These are phyloP conservation scores for Linnaemya vulpina DNA, from an alignment of 2,888 invertebrate species.

Conservation along the genomic window DNA sequence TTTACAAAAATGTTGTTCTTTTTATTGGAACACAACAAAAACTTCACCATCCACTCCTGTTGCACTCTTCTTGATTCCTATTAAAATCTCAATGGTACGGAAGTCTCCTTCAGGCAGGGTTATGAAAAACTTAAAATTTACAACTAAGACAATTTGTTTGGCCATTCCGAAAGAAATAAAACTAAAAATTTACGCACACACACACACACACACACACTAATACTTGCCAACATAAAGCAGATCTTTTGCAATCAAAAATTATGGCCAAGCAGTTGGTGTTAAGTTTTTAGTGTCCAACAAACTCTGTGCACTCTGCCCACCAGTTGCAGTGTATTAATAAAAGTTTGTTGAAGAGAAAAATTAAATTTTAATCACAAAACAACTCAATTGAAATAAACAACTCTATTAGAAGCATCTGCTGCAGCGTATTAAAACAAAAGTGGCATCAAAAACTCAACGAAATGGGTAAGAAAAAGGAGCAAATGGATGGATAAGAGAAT, in stretches of 20 bases:
- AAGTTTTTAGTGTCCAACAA: constrained; percentile 20
- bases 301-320: neutral
- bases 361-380: constrained; percentile 61
- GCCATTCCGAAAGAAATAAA: constrained; percentile 7
- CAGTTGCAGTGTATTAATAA: constrained; percentile 46
- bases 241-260: constrained; percentile 35
- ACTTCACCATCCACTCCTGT: too few relatives aligned
- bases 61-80: neutral
- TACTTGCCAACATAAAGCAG: constrained; percentile 19
- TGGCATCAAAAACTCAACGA: neutral
- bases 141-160: constrained; percentile 3
- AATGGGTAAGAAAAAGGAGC: neutral
- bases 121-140: neutral
- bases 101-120: neutral
- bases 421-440: constrained; percentile 5
- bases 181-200: constrained; percentile 1
- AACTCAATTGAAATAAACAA: constrained; percentile 64
- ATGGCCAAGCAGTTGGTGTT: constrained; percentile 31
- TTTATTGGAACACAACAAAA: too few relatives aligned
- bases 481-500: neutral
- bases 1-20: too few relatives aligned
- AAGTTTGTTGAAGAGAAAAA: constrained; percentile 60
- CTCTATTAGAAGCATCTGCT: constrained; percentile 63
- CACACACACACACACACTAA: neutral
- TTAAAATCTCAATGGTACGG: neutral